Evolutionary conservation across 2,888 invertebrate genomes (phyloP).

Genomic region (Troides oblongomaculatus): DNA sequence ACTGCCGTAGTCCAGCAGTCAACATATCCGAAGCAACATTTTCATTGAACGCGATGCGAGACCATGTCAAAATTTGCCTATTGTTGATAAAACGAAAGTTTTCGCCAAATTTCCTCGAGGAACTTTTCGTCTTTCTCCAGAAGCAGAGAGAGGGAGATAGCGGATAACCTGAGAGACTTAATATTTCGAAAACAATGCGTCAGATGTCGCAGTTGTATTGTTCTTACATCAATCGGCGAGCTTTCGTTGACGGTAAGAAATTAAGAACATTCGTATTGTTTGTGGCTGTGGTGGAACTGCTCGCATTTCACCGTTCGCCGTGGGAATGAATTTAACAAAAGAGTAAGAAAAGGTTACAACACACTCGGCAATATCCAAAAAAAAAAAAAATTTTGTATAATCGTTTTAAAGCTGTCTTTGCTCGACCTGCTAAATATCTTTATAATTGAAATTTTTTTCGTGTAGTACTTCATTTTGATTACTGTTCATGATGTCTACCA

Average conservation of each 20-base stretch:
- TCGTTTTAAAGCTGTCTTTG: background rate
- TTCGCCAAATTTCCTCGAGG: background rate
- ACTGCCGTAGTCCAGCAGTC: too few relatives aligned
- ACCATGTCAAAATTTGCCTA: too few relatives aligned
- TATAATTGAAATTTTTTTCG: too few relatives aligned
- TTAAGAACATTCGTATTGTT: slow-evolving; percentile 29
- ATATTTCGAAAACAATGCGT: slow-evolving; percentile 3
- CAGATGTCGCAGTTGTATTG: background rate
- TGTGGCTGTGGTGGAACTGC: slow-evolving; percentile 31
- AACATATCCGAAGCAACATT: too few relatives aligned
- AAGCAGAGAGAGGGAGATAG: background rate
- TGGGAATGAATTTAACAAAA: slow-evolving; percentile 31
- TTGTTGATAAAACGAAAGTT: too few relatives aligned
- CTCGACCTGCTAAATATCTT: too few relatives aligned
- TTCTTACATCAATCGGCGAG: slow-evolving; percentile 12
- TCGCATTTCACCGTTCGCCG: slow-evolving; percentile 34
- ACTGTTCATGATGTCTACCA: too few relatives aligned
- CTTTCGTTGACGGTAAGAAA: slow-evolving; percentile 22
- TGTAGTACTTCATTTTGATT: too few relatives aligned
- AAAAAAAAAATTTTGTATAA: slow-evolving; percentile 8
- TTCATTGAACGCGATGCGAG: too few relatives aligned
- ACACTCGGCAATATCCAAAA: slow-evolving; percentile 20
- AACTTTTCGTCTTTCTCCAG: background rate
- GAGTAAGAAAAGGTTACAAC: slow-evolving; percentile 14
- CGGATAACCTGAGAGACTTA: background rate